Evolutionary conservation across 2,113 vertebrate species (phyloP).

Genomic region (Spermophilus dauricus): DNA sequence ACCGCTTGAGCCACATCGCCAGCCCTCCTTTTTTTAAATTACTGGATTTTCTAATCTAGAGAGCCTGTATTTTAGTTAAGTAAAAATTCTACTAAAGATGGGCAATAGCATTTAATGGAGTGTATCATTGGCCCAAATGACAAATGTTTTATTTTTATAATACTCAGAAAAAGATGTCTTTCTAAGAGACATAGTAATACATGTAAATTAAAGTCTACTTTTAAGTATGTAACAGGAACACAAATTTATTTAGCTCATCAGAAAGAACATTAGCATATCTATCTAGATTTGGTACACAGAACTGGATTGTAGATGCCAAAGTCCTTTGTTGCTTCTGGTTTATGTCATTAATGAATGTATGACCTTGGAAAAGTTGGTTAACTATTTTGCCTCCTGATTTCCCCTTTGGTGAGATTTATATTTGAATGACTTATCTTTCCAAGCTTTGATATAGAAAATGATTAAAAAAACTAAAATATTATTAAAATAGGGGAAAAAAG

Average conservation of each 20-base stretch:
- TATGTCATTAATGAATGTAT: not conserved
- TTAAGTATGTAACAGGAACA: slow-evolving; percentile 11
- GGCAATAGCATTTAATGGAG: not conserved
- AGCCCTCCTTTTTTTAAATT: not conserved
- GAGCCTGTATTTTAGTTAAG: not conserved
- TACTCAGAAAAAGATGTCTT: slow-evolving; percentile 41
- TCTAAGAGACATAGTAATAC: not conserved
- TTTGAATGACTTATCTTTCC: slow-evolving; percentile 10
- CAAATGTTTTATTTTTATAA: slow-evolving; percentile 17
- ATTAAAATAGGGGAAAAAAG: not conserved
- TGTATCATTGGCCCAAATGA: not conserved
- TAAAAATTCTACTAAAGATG: slow-evolving; percentile 42
- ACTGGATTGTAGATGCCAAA: not conserved
- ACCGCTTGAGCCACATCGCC: no score
- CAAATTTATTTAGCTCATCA: not conserved
- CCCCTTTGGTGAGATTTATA: slow-evolving; percentile 3
- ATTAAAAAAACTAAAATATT: slow-evolving; percentile 27
- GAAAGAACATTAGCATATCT: not conserved
- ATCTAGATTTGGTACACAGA: not conserved
- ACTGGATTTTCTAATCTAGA: not conserved
- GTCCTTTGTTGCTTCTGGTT: not conserved
- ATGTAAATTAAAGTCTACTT: slow-evolving; percentile 22
- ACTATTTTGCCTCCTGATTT: slow-evolving; percentile 3
- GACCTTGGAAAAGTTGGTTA: not conserved
- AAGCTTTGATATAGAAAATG: not conserved